phyloP scores from a whole-genome alignment of 2,113 vertebrate genomes.

The Brachypodius melanocephalos region DNA sequence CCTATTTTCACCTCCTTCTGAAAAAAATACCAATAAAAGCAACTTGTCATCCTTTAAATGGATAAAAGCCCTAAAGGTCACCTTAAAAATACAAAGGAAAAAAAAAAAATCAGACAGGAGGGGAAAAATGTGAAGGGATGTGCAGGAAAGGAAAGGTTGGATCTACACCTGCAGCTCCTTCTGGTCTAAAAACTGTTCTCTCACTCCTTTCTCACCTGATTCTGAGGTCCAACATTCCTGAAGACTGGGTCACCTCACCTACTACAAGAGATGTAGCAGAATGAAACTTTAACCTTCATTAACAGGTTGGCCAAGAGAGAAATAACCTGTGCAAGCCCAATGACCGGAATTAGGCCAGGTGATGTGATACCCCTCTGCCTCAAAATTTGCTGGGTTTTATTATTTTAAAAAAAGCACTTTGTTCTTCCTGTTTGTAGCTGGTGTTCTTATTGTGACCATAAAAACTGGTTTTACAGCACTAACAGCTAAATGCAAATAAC shows the following conservation, averaged over 20 bases:
- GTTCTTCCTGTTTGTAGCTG: background rate
- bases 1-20: background rate
- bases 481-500: background rate
- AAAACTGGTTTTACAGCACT: background rate
- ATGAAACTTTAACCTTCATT: background rate
- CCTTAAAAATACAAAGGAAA: background rate
- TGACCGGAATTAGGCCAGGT: background rate
- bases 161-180: background rate
- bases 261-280: background rate
- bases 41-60: background rate
- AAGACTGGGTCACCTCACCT: background rate
- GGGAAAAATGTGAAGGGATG: rapidly evolving
- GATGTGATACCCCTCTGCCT: background rate
- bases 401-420: background rate
- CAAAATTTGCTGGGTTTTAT: background rate
- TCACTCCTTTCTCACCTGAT: background rate
- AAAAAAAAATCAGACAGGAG: background rate
- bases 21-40: background rate
- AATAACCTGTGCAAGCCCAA: background rate
- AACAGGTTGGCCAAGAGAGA: background rate
- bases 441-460: background rate
- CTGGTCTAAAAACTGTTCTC: background rate
- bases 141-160: background rate
- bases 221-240: background rate
- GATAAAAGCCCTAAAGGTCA: background rate